Conservation (phyloP, 2,888 invertebrate genomes). For the Andrena praecox region DNA sequence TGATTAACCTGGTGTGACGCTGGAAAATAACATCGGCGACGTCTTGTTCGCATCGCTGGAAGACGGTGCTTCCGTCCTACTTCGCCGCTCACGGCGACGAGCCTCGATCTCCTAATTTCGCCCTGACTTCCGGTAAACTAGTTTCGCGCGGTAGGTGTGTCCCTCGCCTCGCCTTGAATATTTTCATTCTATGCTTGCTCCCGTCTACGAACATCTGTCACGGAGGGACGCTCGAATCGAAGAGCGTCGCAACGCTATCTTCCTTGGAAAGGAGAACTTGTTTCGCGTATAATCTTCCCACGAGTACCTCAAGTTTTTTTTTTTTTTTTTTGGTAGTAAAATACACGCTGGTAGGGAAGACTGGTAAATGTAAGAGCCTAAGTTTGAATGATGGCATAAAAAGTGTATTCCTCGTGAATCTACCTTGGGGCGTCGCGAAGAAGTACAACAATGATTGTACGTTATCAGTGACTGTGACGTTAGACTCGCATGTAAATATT, state of each 20-base stretch:
- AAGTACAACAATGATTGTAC: constrained; percentile 14
- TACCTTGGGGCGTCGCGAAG: neutral
- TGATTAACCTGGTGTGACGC: constrained; percentile 84
- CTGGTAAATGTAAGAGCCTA: constrained; percentile 36
- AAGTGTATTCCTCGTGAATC: constrained; percentile 38
- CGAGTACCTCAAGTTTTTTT: constrained; percentile 38
- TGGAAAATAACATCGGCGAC: constrained; percentile 79
- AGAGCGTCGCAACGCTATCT: no score
- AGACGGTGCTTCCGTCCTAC: constrained; percentile 47
- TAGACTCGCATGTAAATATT: constrained; percentile 10
- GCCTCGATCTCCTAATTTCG: constrained; percentile 51
- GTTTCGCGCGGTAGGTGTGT: constrained; percentile 33
- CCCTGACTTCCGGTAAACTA: constrained; percentile 53
- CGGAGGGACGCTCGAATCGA: neutral
- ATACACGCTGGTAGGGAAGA: constrained; percentile 36
- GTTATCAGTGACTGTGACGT: neutral
- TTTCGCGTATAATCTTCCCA: constrained; percentile 38
- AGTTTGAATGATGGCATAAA: constrained; percentile 51
- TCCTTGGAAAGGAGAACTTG: constrained; percentile 23
- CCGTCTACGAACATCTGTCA: neutral
- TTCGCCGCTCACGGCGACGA: constrained; percentile 16
- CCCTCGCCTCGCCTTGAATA: constrained; percentile 25
- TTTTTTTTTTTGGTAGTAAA: constrained; percentile 39
- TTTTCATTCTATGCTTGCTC: constrained; percentile 29
- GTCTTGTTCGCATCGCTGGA: constrained; percentile 58